Percentiles rank a stretch among this genome's conserved stretches.
phyloP scores from a whole-genome alignment of 1,140 invertebrate species.

The Trichogramma pretiosum region DNA sequence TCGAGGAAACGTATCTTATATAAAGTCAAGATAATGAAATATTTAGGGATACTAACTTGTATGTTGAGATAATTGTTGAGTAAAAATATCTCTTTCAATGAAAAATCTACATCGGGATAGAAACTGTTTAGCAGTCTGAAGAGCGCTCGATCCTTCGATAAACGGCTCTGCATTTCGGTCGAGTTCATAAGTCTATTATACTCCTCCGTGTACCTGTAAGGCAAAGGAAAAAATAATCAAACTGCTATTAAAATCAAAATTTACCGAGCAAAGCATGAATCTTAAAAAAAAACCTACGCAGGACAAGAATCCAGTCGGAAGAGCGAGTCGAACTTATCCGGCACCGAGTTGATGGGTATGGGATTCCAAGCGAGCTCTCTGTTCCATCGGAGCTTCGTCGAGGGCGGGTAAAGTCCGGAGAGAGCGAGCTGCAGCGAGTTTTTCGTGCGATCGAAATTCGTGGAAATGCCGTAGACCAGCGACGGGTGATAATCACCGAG shows the following conservation, averaged over 20 bases:
- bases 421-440: slow-evolving; percentile 48
- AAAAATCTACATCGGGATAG: background rate
- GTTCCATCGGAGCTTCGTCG: slow-evolving; percentile 24
- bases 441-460: slow-evolving; percentile 48
- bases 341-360: slow-evolving; percentile 23
- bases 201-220: background rate
- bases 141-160: background rate
- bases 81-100: background rate
- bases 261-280: too few species aligned
- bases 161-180: background rate
- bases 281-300: too few species aligned
- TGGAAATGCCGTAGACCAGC: slow-evolving; percentile 37
- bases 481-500: slow-evolving; percentile 40
- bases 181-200: background rate
- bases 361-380: slow-evolving; percentile 26
- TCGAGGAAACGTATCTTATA: too few species aligned
- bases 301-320: too few species aligned
- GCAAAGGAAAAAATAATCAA: background rate
- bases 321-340: slow-evolving; percentile 19
- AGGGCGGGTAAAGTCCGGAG: slow-evolving; percentile 40
- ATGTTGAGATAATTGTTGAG: slow-evolving; percentile 1
- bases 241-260: too few species aligned
- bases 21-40: too few species aligned
- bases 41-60: slow-evolving; percentile 1
- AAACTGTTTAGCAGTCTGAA: background rate